Conservation (phyloP, 1,140 invertebrate species). For the Drosophila navojoa region DNA sequence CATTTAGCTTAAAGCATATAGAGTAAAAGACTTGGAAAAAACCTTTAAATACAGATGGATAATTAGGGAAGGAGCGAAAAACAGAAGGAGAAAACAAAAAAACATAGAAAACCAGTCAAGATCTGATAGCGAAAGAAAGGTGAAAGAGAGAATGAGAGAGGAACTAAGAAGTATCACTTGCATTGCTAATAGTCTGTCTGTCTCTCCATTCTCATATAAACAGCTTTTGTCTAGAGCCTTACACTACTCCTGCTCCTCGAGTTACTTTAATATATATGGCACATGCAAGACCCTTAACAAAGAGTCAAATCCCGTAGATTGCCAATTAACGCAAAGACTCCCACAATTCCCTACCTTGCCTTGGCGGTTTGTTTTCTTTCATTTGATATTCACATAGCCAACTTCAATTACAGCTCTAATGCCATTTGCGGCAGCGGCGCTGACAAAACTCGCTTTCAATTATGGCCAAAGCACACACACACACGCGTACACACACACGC, state of each 20-base stretch:
- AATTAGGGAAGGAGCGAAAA: not conserved
- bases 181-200: too few relatives aligned
- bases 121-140: not conserved
- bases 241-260: too few relatives aligned
- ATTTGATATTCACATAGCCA: conserved; percentile 14
- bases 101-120: not conserved
- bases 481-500: not conserved
- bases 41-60: too few relatives aligned
- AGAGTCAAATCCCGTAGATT: conserved; percentile 11
- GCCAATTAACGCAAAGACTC: conserved; percentile 55
- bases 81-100: not conserved
- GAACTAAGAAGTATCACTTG: too few relatives aligned
- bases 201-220: too few relatives aligned
- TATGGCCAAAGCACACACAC: conserved; percentile 28
- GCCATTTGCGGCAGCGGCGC: conserved; percentile 49
- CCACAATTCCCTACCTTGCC: not conserved
- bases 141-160: not conserved
- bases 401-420: conserved; percentile 49
- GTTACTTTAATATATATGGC: too few relatives aligned
- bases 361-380: not conserved
- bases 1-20: too few relatives aligned
- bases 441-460: conserved; percentile 52
- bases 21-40: not conserved
- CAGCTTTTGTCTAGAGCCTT: too few relatives aligned
- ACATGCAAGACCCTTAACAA: too few relatives aligned